Conservation (phyloP, 2,797 vertebrate genomes). For the Sebastes baramenuke region DNA sequence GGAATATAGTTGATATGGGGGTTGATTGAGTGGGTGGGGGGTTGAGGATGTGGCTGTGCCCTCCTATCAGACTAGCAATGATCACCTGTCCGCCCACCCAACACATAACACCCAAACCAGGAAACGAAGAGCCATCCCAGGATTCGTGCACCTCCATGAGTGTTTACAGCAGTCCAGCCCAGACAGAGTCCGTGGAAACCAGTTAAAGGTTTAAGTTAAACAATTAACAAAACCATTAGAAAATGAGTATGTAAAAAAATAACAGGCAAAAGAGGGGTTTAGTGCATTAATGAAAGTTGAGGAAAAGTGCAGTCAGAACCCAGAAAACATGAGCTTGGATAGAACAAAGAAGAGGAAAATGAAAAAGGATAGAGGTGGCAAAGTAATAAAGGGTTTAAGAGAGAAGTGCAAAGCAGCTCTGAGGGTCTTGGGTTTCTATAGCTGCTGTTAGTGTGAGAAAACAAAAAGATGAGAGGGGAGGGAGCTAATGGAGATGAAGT, state of each 20-base stretch:
- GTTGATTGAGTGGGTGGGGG: constrained; percentile 28
- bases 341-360: neutral
- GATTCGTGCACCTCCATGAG: constrained; percentile 32
- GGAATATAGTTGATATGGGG: constrained; percentile 73
- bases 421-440: constrained; percentile 17
- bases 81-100: constrained; percentile 12
- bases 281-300: constrained; percentile 38
- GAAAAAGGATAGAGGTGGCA: neutral
- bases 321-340: neutral
- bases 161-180: constrained; percentile 67
- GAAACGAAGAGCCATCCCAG: constrained; percentile 22
- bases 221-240: constrained; percentile 37
- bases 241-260: constrained; percentile 29
- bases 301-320: constrained; percentile 33
- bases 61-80: constrained; percentile 22
- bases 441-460: constrained; percentile 47
- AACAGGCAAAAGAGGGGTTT: constrained; percentile 22
- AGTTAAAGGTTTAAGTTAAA: constrained; percentile 51
- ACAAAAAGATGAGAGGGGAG: constrained; percentile 8
- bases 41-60: constrained; percentile 27
- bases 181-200: constrained; percentile 44
- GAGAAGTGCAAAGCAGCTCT: constrained; percentile 61
- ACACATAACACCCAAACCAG: constrained; percentile 18
- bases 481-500: constrained; percentile 41
- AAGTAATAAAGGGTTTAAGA: constrained; percentile 18